phyloP scores from a whole-genome alignment of 2,888 invertebrate species.

The Tipula confusa region DNA sequence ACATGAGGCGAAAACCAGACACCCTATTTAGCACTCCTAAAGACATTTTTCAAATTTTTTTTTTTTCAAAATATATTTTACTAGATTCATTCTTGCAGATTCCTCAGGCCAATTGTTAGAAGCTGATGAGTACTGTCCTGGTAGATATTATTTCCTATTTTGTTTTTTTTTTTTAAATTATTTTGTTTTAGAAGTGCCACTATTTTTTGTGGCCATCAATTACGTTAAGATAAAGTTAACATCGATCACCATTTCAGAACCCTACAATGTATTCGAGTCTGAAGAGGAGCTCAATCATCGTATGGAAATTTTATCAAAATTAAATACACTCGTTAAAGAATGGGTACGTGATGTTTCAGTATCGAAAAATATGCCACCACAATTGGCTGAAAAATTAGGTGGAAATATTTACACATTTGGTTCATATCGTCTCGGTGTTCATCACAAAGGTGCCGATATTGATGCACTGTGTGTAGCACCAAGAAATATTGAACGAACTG shows the following conservation, averaged over 20 bases:
- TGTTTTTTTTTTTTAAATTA: neutral
- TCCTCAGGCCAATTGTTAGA: constrained; percentile 3
- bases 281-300: constrained; percentile 87
- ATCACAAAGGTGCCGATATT: constrained; percentile 97
- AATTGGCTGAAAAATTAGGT: constrained; percentile 84
- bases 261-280: constrained; percentile 85
- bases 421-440: constrained; percentile 92
- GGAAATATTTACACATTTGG: constrained; percentile 99
- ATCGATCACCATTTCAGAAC: constrained; percentile 53
- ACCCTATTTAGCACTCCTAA: too few relatives aligned
- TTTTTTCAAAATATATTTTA: neutral
- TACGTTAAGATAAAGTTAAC: too few relatives aligned
- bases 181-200: neutral
- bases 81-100: neutral
- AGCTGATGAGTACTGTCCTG: constrained; percentile 1
- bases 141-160: neutral
- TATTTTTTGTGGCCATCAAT: neutral
- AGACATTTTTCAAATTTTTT: neutral
- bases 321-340: constrained; percentile 85
- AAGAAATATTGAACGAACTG: constrained; percentile 85
- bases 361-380: constrained; percentile 86
- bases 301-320: constrained; percentile 75
- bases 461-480: constrained; percentile 98
- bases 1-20: too few relatives aligned
- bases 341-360: constrained; percentile 92